Base-by-base conservation (phyloP, 92 coral and sea anemone species). In the Phenganax subtilis region DNA sequence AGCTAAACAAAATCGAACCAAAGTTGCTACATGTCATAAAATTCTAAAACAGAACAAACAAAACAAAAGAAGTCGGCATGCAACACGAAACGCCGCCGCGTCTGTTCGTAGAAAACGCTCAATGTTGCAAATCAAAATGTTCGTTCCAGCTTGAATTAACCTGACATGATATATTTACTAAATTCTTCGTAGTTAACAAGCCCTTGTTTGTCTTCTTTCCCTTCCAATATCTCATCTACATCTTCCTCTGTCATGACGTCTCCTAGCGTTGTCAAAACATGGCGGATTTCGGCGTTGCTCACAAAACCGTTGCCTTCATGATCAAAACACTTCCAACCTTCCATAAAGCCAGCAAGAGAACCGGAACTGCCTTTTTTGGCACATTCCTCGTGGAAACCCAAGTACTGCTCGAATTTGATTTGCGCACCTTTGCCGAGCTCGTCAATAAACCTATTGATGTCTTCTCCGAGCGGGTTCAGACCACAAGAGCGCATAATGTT, bases 301-400 rank as follows among this genome's bases (percentile, higher is more conserved):
- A 93, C 92, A 12, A 86, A 86, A 11, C 98, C 98, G 16, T 91
- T 82, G 9, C 93, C 93, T 51, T 93, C 98, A 20, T 93, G 98
- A 79, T 93, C 98, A 75, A 91, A 93, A 12, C 91, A 92, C 75
- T 91, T 93, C 81, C 92, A 90, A 8, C 91, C 98, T 83, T 93
- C 98, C 44, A 93, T 83, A 86, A 93, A 93, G 54, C 90, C 98
- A 64, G 89, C 98, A 12, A 90, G 76, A 30, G 83, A 14, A 58
- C 87, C 97, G 12, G 93, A 90, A 7, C 90, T 91, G 3, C 90
- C 87, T 64, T 89, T 93, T 76, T 83, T 90, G 68, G 82, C 58
- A 81, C 88, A 89, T 70, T 93, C 97, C 16, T 88, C 81, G 81
- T 88, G 92, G 59, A 93, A 72, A 25, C 93, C 86, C 54, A 91